These are phyloP conservation scores for Lutraria rhynchaena DNA, from an alignment of 1,140 invertebrate genomes.

Conservation along the genomic window DNA sequence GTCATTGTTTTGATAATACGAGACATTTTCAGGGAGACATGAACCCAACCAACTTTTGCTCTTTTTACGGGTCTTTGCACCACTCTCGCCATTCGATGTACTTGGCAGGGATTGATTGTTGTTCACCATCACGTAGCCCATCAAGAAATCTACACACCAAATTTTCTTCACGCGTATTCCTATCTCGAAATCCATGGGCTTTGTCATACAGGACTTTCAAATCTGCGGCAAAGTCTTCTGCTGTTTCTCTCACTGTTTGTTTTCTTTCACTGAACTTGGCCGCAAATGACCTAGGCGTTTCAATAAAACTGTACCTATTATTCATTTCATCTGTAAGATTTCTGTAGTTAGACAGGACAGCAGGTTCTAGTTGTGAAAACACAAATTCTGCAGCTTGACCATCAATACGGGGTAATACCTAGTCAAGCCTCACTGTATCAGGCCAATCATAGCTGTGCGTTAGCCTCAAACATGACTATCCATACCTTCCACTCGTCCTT, in stretches of 20 bases:
- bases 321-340: too few relatives aligned
- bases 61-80: background rate
- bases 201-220: too few relatives aligned
- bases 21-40: background rate
- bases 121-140: background rate
- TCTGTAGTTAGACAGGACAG: too few relatives aligned
- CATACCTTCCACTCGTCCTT: slow-evolving; percentile 8
- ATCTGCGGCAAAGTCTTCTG: too few relatives aligned
- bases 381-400: background rate
- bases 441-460: background rate
- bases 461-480: background rate
- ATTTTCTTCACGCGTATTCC: too few relatives aligned
- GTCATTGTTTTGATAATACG: background rate
- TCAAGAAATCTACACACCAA: too few relatives aligned
- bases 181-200: too few relatives aligned
- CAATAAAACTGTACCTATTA: too few relatives aligned
- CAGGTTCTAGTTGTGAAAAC: too few relatives aligned
- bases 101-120: background rate
- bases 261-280: too few relatives aligned
- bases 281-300: too few relatives aligned
- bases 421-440: background rate
- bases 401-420: background rate
- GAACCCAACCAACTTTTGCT: background rate
- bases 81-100: background rate
- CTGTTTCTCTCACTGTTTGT: too few relatives aligned